Evolutionary conservation across 2,113 vertebrate genomes (phyloP).

Genomic region (Heloderma charlesbogerti): DNA sequence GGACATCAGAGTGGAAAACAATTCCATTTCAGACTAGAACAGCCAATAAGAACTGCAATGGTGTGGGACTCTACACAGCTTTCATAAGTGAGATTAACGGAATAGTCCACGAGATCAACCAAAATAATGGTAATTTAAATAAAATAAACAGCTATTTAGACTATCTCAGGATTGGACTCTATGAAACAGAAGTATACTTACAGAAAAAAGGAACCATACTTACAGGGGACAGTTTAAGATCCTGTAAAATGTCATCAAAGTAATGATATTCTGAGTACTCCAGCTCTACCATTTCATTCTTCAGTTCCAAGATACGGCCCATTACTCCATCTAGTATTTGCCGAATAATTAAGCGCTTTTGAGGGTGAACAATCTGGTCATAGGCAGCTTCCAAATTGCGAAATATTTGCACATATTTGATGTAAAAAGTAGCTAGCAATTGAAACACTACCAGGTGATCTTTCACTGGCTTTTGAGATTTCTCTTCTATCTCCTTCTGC

Average conservation of each 20-base stretch:
- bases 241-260: constrained; percentile 80
- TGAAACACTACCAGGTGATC: constrained; percentile 70
- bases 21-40: not conserved
- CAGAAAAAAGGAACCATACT: constrained; percentile 54
- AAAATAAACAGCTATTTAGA: not conserved
- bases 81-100: not conserved
- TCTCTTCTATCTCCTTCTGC: constrained; percentile 73
- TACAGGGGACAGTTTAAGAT: constrained; percentile 83
- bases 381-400: constrained; percentile 76
- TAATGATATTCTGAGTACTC: constrained; percentile 84
- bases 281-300: constrained; percentile 86
- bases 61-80: not conserved
- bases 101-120: not conserved
- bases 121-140: not conserved
- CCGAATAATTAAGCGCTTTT: constrained; percentile 79
- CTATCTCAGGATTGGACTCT: not conserved
- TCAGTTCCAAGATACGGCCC: constrained; percentile 86
- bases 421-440: constrained; percentile 78
- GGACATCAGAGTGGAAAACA: not conserved
- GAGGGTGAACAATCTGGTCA: constrained; percentile 78
- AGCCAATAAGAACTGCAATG: not conserved
- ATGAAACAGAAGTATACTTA: constrained; percentile 61
- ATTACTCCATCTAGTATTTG: constrained; percentile 82
- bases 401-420: constrained; percentile 86
- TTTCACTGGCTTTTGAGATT: constrained; percentile 61